A percentile compares a stretch with the other conserved stretches of the same genome.
Conservation (phyloP, 2,113 vertebrate genomes). For the Carassius auratus region DNA sequence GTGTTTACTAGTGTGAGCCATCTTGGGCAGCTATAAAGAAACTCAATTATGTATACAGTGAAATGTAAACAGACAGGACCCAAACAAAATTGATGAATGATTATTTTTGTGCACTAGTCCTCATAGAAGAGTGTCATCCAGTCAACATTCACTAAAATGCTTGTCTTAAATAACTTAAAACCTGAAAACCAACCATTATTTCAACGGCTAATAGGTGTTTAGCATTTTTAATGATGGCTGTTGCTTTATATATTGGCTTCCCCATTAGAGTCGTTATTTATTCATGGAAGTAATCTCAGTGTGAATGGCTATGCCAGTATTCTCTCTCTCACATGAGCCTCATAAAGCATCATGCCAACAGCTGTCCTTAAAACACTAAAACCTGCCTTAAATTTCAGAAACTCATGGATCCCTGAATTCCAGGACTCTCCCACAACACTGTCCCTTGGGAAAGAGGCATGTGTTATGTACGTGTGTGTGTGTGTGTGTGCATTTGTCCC, state of each 20-base stretch:
- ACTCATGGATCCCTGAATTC: slow-evolving; percentile 30
- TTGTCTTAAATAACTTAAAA: not conserved
- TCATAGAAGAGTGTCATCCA: not conserved
- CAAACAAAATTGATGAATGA: not conserved
- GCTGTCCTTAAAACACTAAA: slow-evolving; percentile 20
- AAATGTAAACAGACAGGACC: not conserved
- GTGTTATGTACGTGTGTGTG: not conserved
- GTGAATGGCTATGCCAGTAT: slow-evolving; percentile 18
- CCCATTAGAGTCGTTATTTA: slow-evolving; percentile 40
- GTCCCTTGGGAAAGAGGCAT: not conserved
- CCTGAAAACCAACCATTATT: not conserved
- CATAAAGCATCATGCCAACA: slow-evolving; percentile 43
- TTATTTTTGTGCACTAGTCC: not conserved
- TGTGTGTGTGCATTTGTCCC: not conserved
- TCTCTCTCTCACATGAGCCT: slow-evolving; percentile 27
- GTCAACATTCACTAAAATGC: not conserved
- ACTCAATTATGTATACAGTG: not conserved
- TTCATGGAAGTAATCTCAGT: slow-evolving; percentile 27
- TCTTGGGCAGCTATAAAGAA: not conserved
- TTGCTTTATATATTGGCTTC: slow-evolving; percentile 31
- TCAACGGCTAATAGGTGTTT: slow-evolving; percentile 9
- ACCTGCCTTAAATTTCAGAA: not conserved
- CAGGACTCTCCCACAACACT: not conserved
- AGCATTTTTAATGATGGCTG: not conserved
- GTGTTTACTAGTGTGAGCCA: not conserved